A percentile compares a stretch with the other conserved stretches of the same genome.
phyloP scores from a whole-genome alignment of 2,797 vertebrate genomes.

The Champsocephalus gunnari region DNA sequence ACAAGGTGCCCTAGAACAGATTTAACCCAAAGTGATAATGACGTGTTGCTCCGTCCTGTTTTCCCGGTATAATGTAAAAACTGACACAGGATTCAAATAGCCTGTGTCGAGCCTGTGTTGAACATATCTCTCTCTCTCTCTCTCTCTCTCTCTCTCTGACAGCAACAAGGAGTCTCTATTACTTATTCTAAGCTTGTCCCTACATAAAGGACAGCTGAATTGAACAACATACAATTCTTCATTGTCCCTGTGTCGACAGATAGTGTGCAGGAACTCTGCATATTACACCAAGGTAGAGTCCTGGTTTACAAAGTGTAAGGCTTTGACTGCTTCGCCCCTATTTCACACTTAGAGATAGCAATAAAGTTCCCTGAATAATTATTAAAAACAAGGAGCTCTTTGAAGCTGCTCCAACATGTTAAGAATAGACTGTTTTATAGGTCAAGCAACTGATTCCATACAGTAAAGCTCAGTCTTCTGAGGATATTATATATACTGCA shows the following conservation, averaged over 20 bases:
- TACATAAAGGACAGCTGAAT: slow-evolving; percentile 16
- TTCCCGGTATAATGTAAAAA: slow-evolving; percentile 23
- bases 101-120: slow-evolving; percentile 6
- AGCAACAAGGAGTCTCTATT: not conserved
- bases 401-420: slow-evolving; percentile 37
- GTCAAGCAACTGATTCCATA: slow-evolving; percentile 37
- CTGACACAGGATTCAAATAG: slow-evolving; percentile 35
- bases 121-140: not conserved
- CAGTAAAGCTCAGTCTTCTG: slow-evolving; percentile 9
- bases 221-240: slow-evolving; percentile 16
- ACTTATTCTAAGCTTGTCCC: not conserved
- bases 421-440: slow-evolving; percentile 25
- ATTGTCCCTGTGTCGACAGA: not conserved
- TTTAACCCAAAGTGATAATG: slow-evolving; percentile 17
- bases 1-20: slow-evolving; percentile 52
- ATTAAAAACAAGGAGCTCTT: slow-evolving; percentile 8
- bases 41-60: slow-evolving; percentile 11
- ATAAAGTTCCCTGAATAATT: slow-evolving; percentile 28
- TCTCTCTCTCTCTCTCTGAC: not conserved
- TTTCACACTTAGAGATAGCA: slow-evolving; percentile 11
- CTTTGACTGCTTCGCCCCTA: slow-evolving; percentile 2
- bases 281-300: not conserved
- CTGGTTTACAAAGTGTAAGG: slow-evolving; percentile 5
- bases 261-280: not conserved
- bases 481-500: slow-evolving; percentile 13